These are phyloP conservation scores for Clarias batrachus DNA, from an alignment of 2,113 vertebrate species.

Conservation along the genomic window DNA sequence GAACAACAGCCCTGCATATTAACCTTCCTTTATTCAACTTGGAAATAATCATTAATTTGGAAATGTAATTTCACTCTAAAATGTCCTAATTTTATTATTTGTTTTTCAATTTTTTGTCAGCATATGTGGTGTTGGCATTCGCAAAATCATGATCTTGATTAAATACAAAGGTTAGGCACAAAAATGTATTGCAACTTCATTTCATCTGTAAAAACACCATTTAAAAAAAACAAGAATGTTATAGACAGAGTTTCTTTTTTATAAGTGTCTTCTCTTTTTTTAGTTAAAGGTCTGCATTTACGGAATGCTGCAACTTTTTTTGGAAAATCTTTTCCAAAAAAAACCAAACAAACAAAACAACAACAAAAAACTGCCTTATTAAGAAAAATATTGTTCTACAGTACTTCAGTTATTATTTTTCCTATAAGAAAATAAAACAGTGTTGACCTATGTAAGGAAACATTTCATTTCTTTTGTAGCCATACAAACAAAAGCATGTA, in stretches of 20 bases:
- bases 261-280: neutral
- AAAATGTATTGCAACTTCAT: neutral
- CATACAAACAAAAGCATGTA: constrained; percentile 48
- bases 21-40: neutral
- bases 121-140: neutral
- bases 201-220: neutral
- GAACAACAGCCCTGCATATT: neutral
- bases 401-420: constrained; percentile 37
- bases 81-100: neutral
- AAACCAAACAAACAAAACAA: neutral
- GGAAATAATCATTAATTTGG: neutral
- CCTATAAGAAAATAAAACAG: constrained; percentile 50
- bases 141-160: neutral
- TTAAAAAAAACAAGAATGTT: neutral
- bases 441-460: constrained; percentile 33
- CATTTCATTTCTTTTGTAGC: constrained; percentile 17
- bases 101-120: neutral
- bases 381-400: constrained; percentile 49
- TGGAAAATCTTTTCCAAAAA: neutral
- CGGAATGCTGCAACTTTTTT: neutral
- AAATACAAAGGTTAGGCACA: neutral
- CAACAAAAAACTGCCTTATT: constrained; percentile 4
- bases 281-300: neutral
- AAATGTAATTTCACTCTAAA: neutral
- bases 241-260: neutral